Evolutionary conservation across 2,888 invertebrate species (phyloP).

Genomic region (Drosophila longiperda): DNA sequence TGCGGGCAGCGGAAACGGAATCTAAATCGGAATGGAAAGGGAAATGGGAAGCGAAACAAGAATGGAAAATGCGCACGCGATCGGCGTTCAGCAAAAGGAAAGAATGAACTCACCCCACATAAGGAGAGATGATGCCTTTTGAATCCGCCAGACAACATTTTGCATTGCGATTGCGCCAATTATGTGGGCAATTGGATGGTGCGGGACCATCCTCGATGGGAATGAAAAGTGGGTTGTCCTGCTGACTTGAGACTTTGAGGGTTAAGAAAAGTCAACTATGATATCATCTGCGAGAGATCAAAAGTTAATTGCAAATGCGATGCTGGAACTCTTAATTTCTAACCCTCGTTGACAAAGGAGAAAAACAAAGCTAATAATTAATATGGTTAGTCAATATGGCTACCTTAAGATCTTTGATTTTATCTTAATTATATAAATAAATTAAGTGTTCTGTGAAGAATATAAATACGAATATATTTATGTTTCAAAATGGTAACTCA

Average conservation of each 20-base stretch:
- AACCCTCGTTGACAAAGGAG: slow-evolving; percentile 13
- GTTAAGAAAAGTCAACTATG: slow-evolving; percentile 55
- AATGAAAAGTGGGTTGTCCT: slow-evolving; percentile 42
- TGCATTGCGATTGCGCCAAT: slow-evolving; percentile 69
- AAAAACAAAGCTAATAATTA: slow-evolving; percentile 21
- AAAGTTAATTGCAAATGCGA: slow-evolving; percentile 55
- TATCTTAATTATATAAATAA: slow-evolving; percentile 16
- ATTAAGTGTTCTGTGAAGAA: background rate
- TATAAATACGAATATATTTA: background rate
- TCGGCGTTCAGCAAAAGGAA: slow-evolving; percentile 49
- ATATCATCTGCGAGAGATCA: slow-evolving; percentile 63
- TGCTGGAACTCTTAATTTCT: slow-evolving; percentile 1
- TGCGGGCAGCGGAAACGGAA: slow-evolving; percentile 73
- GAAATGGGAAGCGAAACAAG: slow-evolving; percentile 15
- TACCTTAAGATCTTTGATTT: slow-evolving; percentile 21
- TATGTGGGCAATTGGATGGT: slow-evolving; percentile 63
- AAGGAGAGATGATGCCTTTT: slow-evolving; percentile 48
- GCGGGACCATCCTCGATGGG: slow-evolving; percentile 43
- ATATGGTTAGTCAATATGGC: background rate
- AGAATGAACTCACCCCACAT: slow-evolving; percentile 65
- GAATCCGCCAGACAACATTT: slow-evolving; percentile 71
- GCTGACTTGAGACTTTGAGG: slow-evolving; percentile 22
- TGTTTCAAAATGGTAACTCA: background rate
- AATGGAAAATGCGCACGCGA: slow-evolving; percentile 72
- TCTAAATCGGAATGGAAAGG: slow-evolving; percentile 18